phyloP scores from a whole-genome alignment of 2,113 vertebrate species.

The Limnothrissa miodon region DNA sequence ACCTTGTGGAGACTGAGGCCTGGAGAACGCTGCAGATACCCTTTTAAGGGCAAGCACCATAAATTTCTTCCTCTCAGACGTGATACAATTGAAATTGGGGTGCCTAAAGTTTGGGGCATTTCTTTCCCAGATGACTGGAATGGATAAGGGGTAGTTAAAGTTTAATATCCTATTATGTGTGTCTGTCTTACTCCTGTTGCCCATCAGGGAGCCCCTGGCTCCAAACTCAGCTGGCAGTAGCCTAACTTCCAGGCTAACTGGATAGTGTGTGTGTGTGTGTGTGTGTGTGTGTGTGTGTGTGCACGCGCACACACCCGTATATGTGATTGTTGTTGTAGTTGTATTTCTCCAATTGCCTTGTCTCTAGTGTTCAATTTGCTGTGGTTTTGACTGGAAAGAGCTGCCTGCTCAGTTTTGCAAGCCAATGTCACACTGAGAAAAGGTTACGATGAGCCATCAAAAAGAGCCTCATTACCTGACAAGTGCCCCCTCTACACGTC shows the following conservation, averaged over 20 bases:
- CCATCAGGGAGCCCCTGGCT: slow-evolving; percentile 48
- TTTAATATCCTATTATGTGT: slow-evolving; percentile 75
- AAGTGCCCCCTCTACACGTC: not conserved
- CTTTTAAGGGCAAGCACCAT: slow-evolving; percentile 66
- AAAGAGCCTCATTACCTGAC: slow-evolving; percentile 22
- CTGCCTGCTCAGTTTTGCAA: slow-evolving; percentile 17
- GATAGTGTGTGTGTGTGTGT: not conserved
- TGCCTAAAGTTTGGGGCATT: slow-evolving; percentile 64
- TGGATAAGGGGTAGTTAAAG: slow-evolving; percentile 73
- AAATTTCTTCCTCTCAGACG: slow-evolving; percentile 67
- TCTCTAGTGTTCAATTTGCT: slow-evolving; percentile 46
- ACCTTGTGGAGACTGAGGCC: slow-evolving; percentile 40
- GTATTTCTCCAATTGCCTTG: slow-evolving; percentile 43
- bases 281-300: not conserved
- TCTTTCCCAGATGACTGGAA: slow-evolving; percentile 70
- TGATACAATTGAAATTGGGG: slow-evolving; percentile 70
- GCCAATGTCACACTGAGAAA: slow-evolving; percentile 4
- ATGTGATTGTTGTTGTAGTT: slow-evolving; percentile 32
- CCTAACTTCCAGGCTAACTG: slow-evolving; percentile 19
- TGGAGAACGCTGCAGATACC: slow-evolving; percentile 62
- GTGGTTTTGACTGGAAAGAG: slow-evolving; percentile 24
- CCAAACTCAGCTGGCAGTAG: slow-evolving; percentile 20
- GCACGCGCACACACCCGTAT: not conserved
- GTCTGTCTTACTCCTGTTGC: slow-evolving; percentile 69
- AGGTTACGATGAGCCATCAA: slow-evolving; percentile 33